Evolutionary conservation across 2,888 invertebrate species (phyloP).

Genomic region (Listrodromus nycthemerus): DNA sequence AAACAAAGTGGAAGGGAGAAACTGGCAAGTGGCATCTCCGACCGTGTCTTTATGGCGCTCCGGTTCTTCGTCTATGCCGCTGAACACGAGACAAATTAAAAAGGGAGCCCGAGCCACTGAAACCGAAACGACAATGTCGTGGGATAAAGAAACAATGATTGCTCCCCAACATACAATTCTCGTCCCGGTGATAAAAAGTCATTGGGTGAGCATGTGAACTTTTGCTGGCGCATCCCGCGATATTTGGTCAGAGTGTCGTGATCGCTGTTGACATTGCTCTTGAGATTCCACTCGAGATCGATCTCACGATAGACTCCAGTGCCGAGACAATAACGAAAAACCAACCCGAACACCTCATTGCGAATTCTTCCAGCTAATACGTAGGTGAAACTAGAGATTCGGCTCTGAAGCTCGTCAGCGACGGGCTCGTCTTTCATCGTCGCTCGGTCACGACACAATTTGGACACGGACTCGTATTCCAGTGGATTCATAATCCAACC

Average conservation of each 20-base stretch:
- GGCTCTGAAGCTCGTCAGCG: slow-evolving; percentile 54
- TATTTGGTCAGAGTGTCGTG: too few relatives aligned
- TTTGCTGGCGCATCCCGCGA: too few relatives aligned
- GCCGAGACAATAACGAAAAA: too few relatives aligned
- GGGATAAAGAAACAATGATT: slow-evolving; percentile 57
- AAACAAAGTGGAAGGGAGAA: neutral
- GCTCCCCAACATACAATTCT: slow-evolving; percentile 42
- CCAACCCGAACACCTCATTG: too few relatives aligned
- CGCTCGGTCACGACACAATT: too few relatives aligned
- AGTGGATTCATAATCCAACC: too few relatives aligned
- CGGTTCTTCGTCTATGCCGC: slow-evolving; percentile 19
- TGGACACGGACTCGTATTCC: too few relatives aligned
- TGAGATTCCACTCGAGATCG: too few relatives aligned
- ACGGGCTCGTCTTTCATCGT: too few relatives aligned
- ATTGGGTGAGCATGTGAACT: neutral
- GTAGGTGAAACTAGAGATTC: slow-evolving; percentile 31
- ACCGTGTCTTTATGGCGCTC: slow-evolving; percentile 7
- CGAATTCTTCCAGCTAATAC: too few relatives aligned
- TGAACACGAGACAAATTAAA: slow-evolving; percentile 63
- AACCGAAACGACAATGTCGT: slow-evolving; percentile 44
- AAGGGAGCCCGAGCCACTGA: slow-evolving; percentile 58
- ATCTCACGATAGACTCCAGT: too few relatives aligned
- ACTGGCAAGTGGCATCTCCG: neutral
- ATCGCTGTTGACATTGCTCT: too few relatives aligned
- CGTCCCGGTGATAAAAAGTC: neutral